Evolutionary conservation across 2,888 invertebrate genomes (phyloP), one percentile per base, ranked within the genome.

Genomic region (Ferdinandea cuprea): DNA sequence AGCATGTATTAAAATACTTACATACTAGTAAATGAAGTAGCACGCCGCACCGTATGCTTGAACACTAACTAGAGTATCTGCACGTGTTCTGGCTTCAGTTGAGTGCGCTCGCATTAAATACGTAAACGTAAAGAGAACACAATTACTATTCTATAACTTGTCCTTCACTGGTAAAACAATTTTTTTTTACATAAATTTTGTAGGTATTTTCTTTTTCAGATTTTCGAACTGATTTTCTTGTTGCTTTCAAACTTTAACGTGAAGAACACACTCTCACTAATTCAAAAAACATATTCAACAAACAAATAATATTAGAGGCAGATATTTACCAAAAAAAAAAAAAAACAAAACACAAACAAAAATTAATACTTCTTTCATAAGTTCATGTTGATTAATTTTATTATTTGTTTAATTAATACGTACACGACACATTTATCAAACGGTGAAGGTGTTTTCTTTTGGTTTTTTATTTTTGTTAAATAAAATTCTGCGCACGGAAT

Each of bases 71-170:
- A 30, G 32, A 42, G 61, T 73, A 54, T 76, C 48, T 77, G 71
- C 77, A 77, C 77, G 77, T 81, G 71, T 66, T 81, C n/a, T 81
- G 48, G 37, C 59, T 48, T 71, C 77, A 72, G 52, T 61, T 71
- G 71, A 77, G 59, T 81, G 77, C 71, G 56, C 63, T 68, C 52
- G 35, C 59, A 28, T 79, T 13, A 50, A 72, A 72, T 48, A 59
- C 42, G 48, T 37, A 40, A 65, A 59, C 42, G 48, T 37, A 40
- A 65, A 32, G 21, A 25, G 35, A 32, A 28, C 30, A 40, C n/a
- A n/a, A 32, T 56, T 68, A 40, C 21, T 46, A 44, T 44, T 68
- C 54, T 32, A 44, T 21, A 59, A 35, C 56, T 56, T 73, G 63
- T 65, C 73, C 54, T 73, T 72, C 61, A 72, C 72, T 37, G 9